Conservation (phyloP, 2,113 vertebrate genomes). For the Pseudopipra pipra region DNA sequence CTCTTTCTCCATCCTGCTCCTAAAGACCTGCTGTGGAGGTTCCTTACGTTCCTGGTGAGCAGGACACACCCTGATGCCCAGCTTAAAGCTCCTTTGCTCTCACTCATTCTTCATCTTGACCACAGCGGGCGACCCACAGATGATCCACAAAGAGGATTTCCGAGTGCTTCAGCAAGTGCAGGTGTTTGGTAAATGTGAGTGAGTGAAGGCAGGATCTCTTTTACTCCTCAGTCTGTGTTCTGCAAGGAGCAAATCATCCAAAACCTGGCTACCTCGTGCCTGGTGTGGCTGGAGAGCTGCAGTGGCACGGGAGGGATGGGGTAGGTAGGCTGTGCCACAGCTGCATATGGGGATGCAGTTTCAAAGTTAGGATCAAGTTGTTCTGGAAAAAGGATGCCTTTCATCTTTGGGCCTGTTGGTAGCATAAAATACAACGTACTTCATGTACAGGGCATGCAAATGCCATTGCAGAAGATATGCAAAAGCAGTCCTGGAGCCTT, state of each 20-base stretch:
- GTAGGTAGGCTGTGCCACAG: not conserved
- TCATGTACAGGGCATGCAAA: not conserved
- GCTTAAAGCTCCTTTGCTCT: not conserved
- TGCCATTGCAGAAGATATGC: not conserved
- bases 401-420: not conserved
- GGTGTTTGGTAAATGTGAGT: not conserved
- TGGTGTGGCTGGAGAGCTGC: not conserved
- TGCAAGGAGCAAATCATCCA: not conserved
- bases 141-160: not conserved
- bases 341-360: rapidly evolving
- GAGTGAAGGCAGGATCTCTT: not conserved
- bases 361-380: not conserved
- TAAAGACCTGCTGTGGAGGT: not conserved
- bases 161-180: not conserved
- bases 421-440: not conserved
- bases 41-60: not conserved
- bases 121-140: not conserved
- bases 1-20: not conserved
- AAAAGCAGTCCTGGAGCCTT: not conserved
- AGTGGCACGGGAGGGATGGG: not conserved
- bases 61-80: not conserved
- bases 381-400: not conserved
- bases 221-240: not conserved
- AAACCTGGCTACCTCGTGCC: not conserved
- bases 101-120: not conserved